phyloP scores from a whole-genome alignment of 2,797 vertebrate genomes.

The Cynopterus sphinx region DNA sequence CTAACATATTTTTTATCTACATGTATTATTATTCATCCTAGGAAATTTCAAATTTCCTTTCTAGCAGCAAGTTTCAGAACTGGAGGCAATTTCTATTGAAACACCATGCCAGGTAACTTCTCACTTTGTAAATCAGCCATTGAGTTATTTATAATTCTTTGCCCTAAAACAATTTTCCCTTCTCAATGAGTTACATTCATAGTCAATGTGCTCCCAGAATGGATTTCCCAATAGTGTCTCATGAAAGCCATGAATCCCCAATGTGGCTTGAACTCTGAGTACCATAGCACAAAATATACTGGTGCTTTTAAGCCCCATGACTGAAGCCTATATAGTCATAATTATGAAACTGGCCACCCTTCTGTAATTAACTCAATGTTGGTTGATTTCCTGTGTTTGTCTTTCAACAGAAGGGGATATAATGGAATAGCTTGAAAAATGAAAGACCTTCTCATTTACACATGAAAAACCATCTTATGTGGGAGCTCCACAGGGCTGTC shows the following conservation, averaged over 20 bases:
- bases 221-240: conserved; percentile 55
- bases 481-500: conserved; percentile 61
- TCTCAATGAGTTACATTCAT: conserved; percentile 52
- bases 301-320: neutral
- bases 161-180: conserved; percentile 30
- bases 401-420: conserved; percentile 68
- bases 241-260: conserved; percentile 39
- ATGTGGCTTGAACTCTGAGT: conserved; percentile 41
- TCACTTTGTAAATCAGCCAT: conserved; percentile 67
- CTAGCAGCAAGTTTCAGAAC: neutral
- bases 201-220: conserved; percentile 16
- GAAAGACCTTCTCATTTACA: conserved; percentile 73
- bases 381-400: conserved; percentile 59
- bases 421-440: conserved; percentile 66
- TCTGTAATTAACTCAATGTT: conserved; percentile 72
- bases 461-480: conserved; percentile 51
- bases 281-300: neutral
- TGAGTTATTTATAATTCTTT: conserved; percentile 61
- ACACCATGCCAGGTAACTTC: conserved; percentile 35
- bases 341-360: neutral
- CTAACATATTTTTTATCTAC: neutral
- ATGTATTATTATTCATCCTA: conserved; percentile 13
- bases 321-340: neutral
- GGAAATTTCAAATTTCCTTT: conserved; percentile 44
- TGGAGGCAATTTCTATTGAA: neutral